Conservation (phyloP, 1,140 invertebrate species). For the Matsumurasca onukii region DNA sequence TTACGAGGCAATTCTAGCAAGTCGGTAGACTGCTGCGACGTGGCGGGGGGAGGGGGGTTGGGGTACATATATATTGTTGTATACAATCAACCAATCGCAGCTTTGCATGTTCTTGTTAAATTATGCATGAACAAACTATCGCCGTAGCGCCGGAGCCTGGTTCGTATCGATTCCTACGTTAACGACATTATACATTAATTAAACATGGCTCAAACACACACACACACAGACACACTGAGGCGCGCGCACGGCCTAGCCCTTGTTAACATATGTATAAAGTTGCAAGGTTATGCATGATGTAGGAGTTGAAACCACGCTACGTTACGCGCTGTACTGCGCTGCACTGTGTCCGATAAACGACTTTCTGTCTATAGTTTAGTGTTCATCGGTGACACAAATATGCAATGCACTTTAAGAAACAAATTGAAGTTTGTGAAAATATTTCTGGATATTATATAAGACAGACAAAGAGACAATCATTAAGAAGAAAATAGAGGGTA, state of each 20-base stretch:
- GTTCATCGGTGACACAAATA: too few relatives aligned
- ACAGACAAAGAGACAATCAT: too few relatives aligned
- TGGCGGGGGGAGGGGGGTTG: neutral
- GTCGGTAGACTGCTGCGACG: neutral
- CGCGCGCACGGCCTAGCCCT: constrained; percentile 8
- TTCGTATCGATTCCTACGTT: constrained; percentile 30
- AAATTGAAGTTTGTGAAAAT: too few relatives aligned
- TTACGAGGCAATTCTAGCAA: constrained; percentile 25
- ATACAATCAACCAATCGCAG: constrained; percentile 30
- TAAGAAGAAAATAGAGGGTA: too few relatives aligned
- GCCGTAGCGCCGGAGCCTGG: constrained; percentile 8
- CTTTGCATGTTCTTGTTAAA: constrained; percentile 30
- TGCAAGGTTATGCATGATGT: constrained; percentile 33
- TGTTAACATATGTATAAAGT: constrained; percentile 36
- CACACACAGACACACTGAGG: constrained; percentile 11
- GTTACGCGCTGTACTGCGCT: neutral
- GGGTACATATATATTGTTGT: constrained; percentile 32
- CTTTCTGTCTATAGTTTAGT: too few relatives aligned
- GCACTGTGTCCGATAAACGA: neutral
- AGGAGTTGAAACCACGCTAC: neutral
- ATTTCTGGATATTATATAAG: too few relatives aligned
- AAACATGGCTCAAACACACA: constrained; percentile 29
- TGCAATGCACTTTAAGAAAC: too few relatives aligned
- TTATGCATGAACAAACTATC: constrained; percentile 32
- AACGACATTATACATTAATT: constrained; percentile 36